A percentile compares a stretch with the other conserved stretches of the same genome.
Evolutionary conservation across 1,140 invertebrate genomes (phyloP).

Genomic region (Augochlora pura): DNA sequence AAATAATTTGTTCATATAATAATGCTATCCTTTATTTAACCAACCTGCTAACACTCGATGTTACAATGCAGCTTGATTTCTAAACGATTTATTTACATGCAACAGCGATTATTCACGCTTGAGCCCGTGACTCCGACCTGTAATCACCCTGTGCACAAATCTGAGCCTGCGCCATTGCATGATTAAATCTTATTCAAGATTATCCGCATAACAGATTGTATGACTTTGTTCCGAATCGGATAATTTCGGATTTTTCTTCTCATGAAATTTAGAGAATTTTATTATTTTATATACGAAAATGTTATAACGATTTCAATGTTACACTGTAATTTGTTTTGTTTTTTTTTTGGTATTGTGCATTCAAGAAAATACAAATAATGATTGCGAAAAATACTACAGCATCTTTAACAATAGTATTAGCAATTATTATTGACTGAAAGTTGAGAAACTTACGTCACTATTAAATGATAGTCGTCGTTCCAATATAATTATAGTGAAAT

Average conservation of each 20-base stretch:
- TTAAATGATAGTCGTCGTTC: too few relatives aligned
- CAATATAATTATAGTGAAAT: too few relatives aligned
- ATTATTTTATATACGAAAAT: too few relatives aligned
- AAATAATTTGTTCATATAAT: conserved; percentile 11
- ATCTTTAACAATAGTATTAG: too few relatives aligned
- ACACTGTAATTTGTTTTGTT: too few relatives aligned
- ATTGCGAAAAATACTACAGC: too few relatives aligned
- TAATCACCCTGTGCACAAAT: neutral
- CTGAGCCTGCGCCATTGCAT: neutral
- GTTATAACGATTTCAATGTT: too few relatives aligned
- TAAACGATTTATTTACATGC: neutral
- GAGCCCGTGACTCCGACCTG: neutral
- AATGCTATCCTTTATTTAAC: conserved; percentile 42
- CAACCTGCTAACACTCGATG: conserved; percentile 40
- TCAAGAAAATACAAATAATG: too few relatives aligned
- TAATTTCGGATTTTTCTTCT: neutral
- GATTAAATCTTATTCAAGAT: neutral
- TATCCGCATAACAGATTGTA: neutral
- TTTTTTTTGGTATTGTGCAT: too few relatives aligned
- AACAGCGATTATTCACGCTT: neutral
- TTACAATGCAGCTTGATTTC: neutral
- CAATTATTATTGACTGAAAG: too few relatives aligned
- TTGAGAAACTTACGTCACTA: too few relatives aligned
- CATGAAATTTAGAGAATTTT: neutral
- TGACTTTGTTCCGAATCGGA: neutral